Evolutionary conservation across 2,888 invertebrate genomes (phyloP), one percentile per base, ranked within the genome.

Genomic region (Papilio demoleus): DNA sequence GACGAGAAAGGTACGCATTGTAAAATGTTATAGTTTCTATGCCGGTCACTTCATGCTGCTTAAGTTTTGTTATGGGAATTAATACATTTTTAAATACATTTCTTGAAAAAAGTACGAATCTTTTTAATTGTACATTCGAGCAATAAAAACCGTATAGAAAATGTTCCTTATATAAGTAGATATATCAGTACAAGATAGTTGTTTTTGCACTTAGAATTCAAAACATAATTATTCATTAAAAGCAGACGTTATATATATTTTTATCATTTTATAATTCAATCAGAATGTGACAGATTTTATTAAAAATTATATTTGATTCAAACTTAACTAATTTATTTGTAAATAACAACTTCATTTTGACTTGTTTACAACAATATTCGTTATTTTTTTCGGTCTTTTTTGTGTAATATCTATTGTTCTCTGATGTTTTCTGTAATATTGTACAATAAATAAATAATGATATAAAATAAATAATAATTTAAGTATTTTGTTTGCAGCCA

Each of bases 401-500:
- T n/a, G n/a, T n/a, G n/a, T n/a, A n/a, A n/a, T n/a, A n/a, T n/a
- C n/a, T n/a, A n/a, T n/a, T n/a, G n/a, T n/a, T n/a, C n/a, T n/a
- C n/a, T n/a, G n/a, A n/a, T n/a, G n/a, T n/a, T n/a, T n/a, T n/a
- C n/a, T n/a, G n/a, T n/a, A n/a, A n/a, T n/a, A n/a, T n/a, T n/a
- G n/a, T n/a, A n/a, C n/a, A n/a, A n/a, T n/a, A n/a, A n/a, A n/a
- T n/a, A n/a, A n/a, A n/a, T n/a, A n/a, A n/a, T n/a, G n/a, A n/a
- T n/a, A n/a, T n/a, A n/a, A n/a, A n/a, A n/a, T n/a, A n/a, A n/a
- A n/a, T n/a, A n/a, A n/a, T n/a, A n/a, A n/a, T n/a, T n/a, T n/a
- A n/a, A n/a, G n/a, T n/a, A 1, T 45, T 45, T 45, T 42, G 9
- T 53, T 82, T 81, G 24, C 83, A 88, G 89, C 73, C 69, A 76